These are phyloP conservation scores for Vidua macroura DNA, from an alignment of 2,113 vertebrate genomes.

Conservation along the genomic window DNA sequence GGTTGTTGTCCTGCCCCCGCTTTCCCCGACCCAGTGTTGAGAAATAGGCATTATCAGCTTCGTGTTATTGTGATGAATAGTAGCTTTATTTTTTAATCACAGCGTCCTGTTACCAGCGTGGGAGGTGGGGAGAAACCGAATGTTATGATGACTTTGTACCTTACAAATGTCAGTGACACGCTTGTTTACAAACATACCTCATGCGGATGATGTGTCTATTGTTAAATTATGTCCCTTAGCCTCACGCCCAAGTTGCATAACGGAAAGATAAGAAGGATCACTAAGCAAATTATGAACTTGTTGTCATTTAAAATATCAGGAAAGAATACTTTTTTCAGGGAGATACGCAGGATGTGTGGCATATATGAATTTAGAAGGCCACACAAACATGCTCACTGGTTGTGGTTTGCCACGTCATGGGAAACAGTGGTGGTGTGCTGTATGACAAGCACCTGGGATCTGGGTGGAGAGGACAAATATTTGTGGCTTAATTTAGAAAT, in stretches of 20 bases:
- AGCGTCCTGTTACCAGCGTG: background rate
- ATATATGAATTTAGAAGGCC: background rate
- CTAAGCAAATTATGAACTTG: background rate
- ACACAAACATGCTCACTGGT: background rate
- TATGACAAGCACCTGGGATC: background rate
- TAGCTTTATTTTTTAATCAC: background rate
- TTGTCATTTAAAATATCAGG: background rate
- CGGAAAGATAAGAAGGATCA: background rate
- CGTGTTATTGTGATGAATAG: background rate
- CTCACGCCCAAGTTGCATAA: background rate
- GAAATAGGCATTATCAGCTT: background rate
- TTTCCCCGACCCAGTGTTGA: background rate
- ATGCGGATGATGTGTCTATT: background rate
- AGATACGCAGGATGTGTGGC: background rate
- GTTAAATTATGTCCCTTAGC: background rate
- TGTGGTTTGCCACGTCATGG: slow-evolving; percentile 15
- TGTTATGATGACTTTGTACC: background rate
- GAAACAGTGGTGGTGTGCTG: background rate
- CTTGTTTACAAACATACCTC: background rate
- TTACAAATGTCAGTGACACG: background rate
- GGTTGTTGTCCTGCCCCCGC: background rate
- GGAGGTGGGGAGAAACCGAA: background rate
- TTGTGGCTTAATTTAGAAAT: background rate
- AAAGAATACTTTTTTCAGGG: background rate
- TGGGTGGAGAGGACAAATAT: background rate